Conservation (phyloP, 2,113 vertebrate genomes). For the Hydropotes inermis region DNA sequence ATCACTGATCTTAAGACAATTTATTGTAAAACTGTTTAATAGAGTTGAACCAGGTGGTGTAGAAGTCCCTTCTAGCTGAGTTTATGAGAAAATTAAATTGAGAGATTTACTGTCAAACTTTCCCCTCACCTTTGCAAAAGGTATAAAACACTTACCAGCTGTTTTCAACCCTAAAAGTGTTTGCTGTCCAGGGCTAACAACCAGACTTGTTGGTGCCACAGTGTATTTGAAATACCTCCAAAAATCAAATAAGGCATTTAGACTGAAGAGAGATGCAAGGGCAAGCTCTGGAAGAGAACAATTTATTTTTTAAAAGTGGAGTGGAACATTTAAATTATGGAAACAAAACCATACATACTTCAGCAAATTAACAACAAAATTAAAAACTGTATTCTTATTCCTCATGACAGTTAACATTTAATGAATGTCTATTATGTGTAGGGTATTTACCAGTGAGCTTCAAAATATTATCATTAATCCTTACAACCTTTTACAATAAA, state of each 20-base stretch:
- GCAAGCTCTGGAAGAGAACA: constrained; percentile 83
- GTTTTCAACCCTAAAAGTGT: constrained; percentile 87
- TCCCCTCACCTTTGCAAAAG: not conserved
- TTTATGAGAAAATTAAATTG: constrained; percentile 41
- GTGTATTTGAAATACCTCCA: constrained; percentile 97
- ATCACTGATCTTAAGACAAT: not conserved
- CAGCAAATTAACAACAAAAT: constrained; percentile 22
- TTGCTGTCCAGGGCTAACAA: constrained; percentile 88
- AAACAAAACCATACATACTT: not conserved
- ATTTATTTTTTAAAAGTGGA: not conserved
- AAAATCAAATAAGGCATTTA: constrained; percentile 96
- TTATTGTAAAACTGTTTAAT: constrained; percentile 25
- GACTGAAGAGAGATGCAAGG: constrained; percentile 90
- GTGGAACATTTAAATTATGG: not conserved
- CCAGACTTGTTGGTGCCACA: constrained; percentile 86
- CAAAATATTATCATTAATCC: not conserved
- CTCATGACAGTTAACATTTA: not conserved
- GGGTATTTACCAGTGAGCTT: not conserved
- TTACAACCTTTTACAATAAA: not conserved
- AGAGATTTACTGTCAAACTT: constrained; percentile 1
- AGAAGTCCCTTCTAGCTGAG: not conserved
- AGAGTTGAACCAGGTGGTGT: not conserved
- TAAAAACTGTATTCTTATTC: not conserved
- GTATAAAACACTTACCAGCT: constrained; percentile 77
- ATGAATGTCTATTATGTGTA: not conserved